Base-by-base conservation (phyloP, 2,888 invertebrate genomes). In the Tetanocera ferruginea region DNA sequence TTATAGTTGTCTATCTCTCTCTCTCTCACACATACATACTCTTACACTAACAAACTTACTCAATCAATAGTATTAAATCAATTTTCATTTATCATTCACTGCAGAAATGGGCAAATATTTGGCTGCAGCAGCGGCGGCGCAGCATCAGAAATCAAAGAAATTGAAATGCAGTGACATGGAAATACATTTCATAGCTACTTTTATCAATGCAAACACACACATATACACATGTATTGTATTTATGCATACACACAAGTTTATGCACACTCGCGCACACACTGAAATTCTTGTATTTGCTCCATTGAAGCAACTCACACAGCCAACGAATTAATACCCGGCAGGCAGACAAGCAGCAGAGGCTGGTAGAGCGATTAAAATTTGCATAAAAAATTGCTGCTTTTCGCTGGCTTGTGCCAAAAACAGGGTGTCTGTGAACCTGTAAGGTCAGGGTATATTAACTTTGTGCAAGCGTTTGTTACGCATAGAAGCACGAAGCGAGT, bases 331-430 rank as follows among this genome's bases (percentile, higher is more conserved):
- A 62, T 11, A 14, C n/a, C 51, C 23, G 43, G 19, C 34, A 19
- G 60, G 23, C 62, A 49, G 43, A 17, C 28, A 14, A 8, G 28
- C 37, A 19, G 37, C 25, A 60, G 28, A 25, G 23, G 51, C 28
- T n/a, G 1, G 19, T 8, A 57, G 28, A n/a, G 23, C 55, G 37
- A 57, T 82, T 78, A 82, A 43, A 84, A 84, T 84, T 84, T 85
- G 84, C 85, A 84, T 84, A 80, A 80, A 81, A 84, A 85, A 83
- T 84, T 82, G 83, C 67, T 19, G 67, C 23, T 43, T 37, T 43
- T 37, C 19, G 9, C 19, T 11, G 19, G 9, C 25, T 23, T 23
- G 25, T 28, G 57, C 25, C 11, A 19, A 14, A 60, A 4, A 60
- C 57, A 60, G 57, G 57, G 57, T 60, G 57, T 3, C 11, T 0